Base-by-base conservation (phyloP, 2,888 invertebrate species). In the Andrena minutula region DNA sequence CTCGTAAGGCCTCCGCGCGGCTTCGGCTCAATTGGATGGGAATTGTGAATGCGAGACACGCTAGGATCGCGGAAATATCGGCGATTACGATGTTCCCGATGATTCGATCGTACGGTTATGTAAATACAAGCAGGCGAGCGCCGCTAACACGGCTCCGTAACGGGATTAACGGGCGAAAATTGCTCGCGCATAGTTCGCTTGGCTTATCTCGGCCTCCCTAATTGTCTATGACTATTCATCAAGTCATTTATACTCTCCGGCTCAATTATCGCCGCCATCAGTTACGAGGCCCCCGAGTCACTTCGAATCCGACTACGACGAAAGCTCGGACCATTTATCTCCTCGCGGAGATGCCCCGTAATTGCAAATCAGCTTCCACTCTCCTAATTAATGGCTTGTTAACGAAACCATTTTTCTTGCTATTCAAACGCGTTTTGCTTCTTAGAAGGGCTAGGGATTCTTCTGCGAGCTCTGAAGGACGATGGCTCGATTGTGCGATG, bases 191-290 rank as follows among this genome's bases (percentile, higher is more conserved):
- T 35, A 75, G 76, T 69, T 72, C 64, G 64, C 53, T 56, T 16
- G 80, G 75, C 86, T 88, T 89, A 89, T 89, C 85, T 86, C 69
- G 23, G 78, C 56, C 83, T 88, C 79, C 81, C 88, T 89, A 90
- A 90, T 90, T 90, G 86, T 89, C 87, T 87, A 89, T 89, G 90
- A 91, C 88, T 91, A 91, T 91, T 91, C 90, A 90, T 89, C 90
- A 84, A 90, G 88, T 90, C 88, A 91, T 92, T 92, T 90, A 87
- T 89, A 90, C 82, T 86, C 82, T 86, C 41, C 88, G 82, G 77
- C 83, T 86, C 90, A 90, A 91, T 91, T 91, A 91, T 89, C 89
- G 79, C 73, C 79, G 82, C 84, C 89, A 88, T 89, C 89, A 86
- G 79, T 89, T 86, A 86, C 79, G 7, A 49, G 65, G 80, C 63